phyloP scores from a whole-genome alignment of 1,140 invertebrate genomes.

The Zaprionus ghesquierei region DNA sequence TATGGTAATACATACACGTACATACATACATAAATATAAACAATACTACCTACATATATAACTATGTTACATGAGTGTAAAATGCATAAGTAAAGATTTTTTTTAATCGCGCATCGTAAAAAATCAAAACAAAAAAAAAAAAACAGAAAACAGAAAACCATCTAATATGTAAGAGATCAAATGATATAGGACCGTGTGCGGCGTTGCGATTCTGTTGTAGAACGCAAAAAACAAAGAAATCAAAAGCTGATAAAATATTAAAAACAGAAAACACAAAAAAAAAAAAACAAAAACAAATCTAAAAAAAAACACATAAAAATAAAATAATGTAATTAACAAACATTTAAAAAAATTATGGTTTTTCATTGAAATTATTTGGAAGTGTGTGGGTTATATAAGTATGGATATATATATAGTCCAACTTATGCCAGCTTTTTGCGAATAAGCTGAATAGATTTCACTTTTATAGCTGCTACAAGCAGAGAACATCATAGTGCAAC shows the following conservation, averaged over 20 bases:
- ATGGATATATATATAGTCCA: no score
- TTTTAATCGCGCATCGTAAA: conserved; percentile 42
- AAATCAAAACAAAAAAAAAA: conserved; percentile 49
- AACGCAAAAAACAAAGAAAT: conserved; percentile 44
- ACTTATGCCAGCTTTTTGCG: no score
- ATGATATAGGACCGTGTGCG: conserved; percentile 16
- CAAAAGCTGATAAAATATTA: conserved; percentile 36
- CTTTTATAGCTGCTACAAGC: no score
- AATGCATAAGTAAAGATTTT: conserved; percentile 41
- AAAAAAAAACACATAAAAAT: conserved; percentile 36
- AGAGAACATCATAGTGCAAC: no score
- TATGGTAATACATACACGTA: conserved; percentile 12
- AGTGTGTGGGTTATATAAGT: no score
- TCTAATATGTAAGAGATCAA: conserved; percentile 27
- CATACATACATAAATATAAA: conserved; percentile 1
- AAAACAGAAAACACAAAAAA: conserved; percentile 16
- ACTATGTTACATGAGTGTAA: conserved; percentile 45
- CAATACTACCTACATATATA: conserved; percentile 31
- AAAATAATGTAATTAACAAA: conserved; percentile 63
- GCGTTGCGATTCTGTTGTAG: conserved; percentile 17
- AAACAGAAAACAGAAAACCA: no score
- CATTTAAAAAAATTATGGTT: conserved; percentile 37
- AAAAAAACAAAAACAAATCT: conserved; percentile 1
- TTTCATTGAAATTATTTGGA: not conserved
- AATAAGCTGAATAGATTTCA: no score